Conservation (phyloP, 2,797 vertebrate genomes). For the Ibycter americanus region DNA sequence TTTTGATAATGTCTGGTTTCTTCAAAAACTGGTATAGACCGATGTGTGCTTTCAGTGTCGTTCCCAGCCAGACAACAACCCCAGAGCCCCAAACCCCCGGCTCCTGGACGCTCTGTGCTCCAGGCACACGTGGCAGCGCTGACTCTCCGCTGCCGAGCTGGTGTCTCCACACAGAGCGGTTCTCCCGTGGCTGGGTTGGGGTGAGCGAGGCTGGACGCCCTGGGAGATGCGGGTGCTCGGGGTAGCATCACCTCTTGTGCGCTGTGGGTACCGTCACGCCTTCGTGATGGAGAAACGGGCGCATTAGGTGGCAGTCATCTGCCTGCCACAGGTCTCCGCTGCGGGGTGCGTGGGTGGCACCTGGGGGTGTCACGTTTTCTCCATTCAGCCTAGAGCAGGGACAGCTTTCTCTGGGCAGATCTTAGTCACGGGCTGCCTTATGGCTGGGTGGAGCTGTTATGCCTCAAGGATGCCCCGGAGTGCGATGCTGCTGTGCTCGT, state of each 20-base stretch:
- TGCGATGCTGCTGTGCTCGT: background rate
- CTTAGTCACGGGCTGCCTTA: background rate
- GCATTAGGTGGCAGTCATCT: background rate
- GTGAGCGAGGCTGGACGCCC: accelerated
- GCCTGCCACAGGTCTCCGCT: accelerated
- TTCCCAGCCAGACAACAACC: background rate
- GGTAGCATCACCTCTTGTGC: background rate
- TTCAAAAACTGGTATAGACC: background rate
- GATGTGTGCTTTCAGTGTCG: background rate
- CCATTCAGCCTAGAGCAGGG: background rate
- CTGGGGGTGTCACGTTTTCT: background rate
- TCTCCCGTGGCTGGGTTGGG: background rate
- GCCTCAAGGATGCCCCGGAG: background rate
- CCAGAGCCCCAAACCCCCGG: accelerated
- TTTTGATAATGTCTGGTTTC: background rate
- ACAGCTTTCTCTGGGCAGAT: background rate
- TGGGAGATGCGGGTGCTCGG: background rate
- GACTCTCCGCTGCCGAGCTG: background rate
- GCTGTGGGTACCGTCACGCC: background rate
- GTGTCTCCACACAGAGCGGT: background rate
- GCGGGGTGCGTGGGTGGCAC: background rate
- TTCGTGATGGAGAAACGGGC: background rate
- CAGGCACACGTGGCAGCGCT: background rate
- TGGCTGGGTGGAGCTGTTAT: background rate
- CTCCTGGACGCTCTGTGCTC: background rate